These are phyloP conservation scores for Zaprionus davidi DNA, from an alignment of 1,140 invertebrate species.

Conservation along the genomic window DNA sequence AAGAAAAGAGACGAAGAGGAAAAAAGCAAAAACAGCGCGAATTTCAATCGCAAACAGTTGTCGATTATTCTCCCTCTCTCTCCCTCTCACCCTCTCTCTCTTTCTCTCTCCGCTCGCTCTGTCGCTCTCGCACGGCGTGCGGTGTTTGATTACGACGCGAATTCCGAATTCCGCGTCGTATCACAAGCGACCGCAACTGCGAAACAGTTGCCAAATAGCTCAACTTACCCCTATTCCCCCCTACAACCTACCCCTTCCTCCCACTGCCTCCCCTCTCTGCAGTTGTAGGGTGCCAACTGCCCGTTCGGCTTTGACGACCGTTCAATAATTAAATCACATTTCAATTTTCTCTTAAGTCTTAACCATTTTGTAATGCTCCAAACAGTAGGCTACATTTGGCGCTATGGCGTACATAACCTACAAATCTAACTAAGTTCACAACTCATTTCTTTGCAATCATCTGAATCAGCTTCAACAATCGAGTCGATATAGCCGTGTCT, in stretches of 20 bases:
- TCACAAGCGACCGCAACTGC: constrained; percentile 35
- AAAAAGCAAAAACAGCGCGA: constrained; percentile 43
- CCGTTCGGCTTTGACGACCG: neutral
- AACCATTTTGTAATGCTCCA: neutral
- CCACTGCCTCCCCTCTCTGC: neutral
- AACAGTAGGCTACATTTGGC: neutral
- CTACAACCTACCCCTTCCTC: neutral
- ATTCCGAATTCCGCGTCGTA: constrained; percentile 41
- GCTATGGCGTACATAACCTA: too few relatives aligned
- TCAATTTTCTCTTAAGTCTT: too few relatives aligned
- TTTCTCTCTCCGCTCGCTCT: too few relatives aligned
- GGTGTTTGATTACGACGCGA: constrained; percentile 59
- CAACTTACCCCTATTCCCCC: neutral
- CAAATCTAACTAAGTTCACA: neutral
- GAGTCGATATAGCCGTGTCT: too few relatives aligned
- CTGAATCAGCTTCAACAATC: too few relatives aligned
- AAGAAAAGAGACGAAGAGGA: neutral
- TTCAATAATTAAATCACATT: too few relatives aligned
- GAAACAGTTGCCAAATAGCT: constrained; percentile 37
- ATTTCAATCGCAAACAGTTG: constrained; percentile 72
- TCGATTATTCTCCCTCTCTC: constrained; percentile 51
- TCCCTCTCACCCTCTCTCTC: too few relatives aligned
- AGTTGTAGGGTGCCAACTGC: neutral
- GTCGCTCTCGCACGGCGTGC: constrained; percentile 35
- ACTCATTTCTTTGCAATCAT: neutral